Base-by-base conservation (phyloP, 2,113 vertebrate species). In the Pseudopipra pipra region DNA sequence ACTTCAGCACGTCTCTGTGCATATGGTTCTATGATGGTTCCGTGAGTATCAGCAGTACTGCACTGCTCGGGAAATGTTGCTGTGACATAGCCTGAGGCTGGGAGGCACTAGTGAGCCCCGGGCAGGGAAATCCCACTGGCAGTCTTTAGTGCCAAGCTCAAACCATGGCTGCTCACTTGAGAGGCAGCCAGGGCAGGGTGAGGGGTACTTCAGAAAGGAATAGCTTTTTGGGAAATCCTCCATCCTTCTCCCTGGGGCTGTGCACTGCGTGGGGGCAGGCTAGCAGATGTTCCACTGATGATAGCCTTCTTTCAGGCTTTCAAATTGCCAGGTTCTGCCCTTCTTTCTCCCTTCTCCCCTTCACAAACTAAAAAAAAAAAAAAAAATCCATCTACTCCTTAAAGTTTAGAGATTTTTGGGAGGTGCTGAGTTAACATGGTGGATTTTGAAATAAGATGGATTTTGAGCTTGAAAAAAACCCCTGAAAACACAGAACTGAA, bases 291-390 rank as follows among this genome's bases (percentile, higher is more conserved):
- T 90, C 65, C 54, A 56, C 22, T 56, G 31, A 23, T 4, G 2
- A 51, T 13, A 72, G 39, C 21, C 9, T 23, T 47, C 59, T 61
- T 91, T 20, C 20, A 43, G 0, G 0, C 22, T 54, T 24, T 72
- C 54, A 81, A 39, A 78, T 78, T 35, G 27, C 7, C 15, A 41
- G 44, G n/a, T 59, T 91, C 41, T 13, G 4, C 11, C 59, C 39
- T 46, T 85, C 52, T 66, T 94, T 83, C 49, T 82, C 12, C 14
- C 10, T 73, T 76, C 17, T 85, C 14, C 5, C 8, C 30, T 41
- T 51, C 11, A 37, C 16, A 85, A 85, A 37, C 6, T 18, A 2
- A 28, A 18, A 58, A 35, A 31, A 24, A 54, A 54, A 31, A 24
- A 11, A 30, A 30, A 31, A 33, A 17, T 62, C 20, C 9, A 63